Base-by-base conservation (phyloP, 2,888 invertebrate species). In the Diarsia mendica region DNA sequence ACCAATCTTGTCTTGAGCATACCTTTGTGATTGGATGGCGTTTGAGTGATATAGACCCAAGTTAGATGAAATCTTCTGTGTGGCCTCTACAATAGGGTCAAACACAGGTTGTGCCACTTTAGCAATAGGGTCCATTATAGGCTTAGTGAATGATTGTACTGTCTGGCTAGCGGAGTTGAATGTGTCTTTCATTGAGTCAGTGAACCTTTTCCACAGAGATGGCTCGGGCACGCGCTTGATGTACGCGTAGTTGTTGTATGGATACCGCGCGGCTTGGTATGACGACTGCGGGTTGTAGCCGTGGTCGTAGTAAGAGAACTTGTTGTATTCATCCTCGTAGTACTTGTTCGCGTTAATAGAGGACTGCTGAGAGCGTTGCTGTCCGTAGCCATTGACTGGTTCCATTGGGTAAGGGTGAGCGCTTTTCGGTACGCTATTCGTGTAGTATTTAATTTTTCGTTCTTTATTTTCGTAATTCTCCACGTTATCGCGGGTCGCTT, bases 41-140 rank as follows among this genome's bases (percentile, higher is more conserved):
- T 96, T 95, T 1, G 95, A 92, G 0, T 94, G 94, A 13, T 97
- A 97, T 13, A 98, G 94, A 1, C 98, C 98, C 63, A 98, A 95
- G 91, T 98, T 98, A 84, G 98, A 97, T 0, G 98, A 98, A 77
- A 98, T 98, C 91, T 98, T 98, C 13, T 98, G 98, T 0, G 98
- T 98, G 0, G 98, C 98, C 93, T 98, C 98, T 0, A 98, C 97
- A 51, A 98, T 92, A 0, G 98, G 98, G 75, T 98, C 98, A 48
- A 98, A 95, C 2, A 98, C 97, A 5, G 97, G 97, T 77, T 97
- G 95, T 0, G 97, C 97, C 1, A 97, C 96, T 90, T 96, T 97
- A 5, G 97, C 96, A 61, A 97, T 95, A 0, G 97, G 97, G 49
- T 97, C 96, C 67, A 97, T 96, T n/a, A 97, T 96, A 2, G 97